Base-by-base conservation (phyloP, 2,888 invertebrate species). In the Acronicta alni region DNA sequence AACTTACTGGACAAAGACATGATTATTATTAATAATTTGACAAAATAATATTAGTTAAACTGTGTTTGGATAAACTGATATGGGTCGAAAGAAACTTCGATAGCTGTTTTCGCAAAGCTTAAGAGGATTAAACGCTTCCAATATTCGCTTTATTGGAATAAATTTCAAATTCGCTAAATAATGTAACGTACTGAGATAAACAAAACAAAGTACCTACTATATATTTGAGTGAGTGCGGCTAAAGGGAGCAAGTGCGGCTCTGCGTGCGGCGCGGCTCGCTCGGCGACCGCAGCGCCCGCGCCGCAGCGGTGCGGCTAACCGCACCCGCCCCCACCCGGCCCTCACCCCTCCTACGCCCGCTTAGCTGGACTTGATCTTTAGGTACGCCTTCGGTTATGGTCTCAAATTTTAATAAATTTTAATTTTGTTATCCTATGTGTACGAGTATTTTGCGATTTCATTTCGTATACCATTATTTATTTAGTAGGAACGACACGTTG, bases 231-330 rank as follows among this genome's bases (percentile, higher is more conserved):
- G 75, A 73, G 78, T 72, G 72, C 69, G 81, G 71, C 73, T 72
- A 68, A 73, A 74, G 76, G 77, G 69, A 65, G 72, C 67, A 78
- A 72, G 82, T 75, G 77, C 69, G 80, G 72, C 64, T 71, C 83
- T 85, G 80, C 83, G 80, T 65, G 79, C 84, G 84, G 80, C 82
- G 79, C 65, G 77, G 74, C 77, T 64, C 74, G 66, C 76, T 83
- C 81, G 85, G 83, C 58, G 59, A 78, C 90, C 88, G 81, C 88
- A 75, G 70, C 57, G 46, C 85, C n/a, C n/a, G n/a, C 87, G 76
- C 85, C 87, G 76, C 86, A 77, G 74, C 72, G 69, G 62, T 46
- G 73, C 77, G 81, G 66, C 64, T 75, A 71, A 68, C 75, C 76
- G 59, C 60, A 63, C 39, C 66, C 62, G 60, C 67, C 57, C 43